Conservation (phyloP, 35 echinoderm and acorn worm genomes). For the Heliocidaris tuberculata region DNA sequence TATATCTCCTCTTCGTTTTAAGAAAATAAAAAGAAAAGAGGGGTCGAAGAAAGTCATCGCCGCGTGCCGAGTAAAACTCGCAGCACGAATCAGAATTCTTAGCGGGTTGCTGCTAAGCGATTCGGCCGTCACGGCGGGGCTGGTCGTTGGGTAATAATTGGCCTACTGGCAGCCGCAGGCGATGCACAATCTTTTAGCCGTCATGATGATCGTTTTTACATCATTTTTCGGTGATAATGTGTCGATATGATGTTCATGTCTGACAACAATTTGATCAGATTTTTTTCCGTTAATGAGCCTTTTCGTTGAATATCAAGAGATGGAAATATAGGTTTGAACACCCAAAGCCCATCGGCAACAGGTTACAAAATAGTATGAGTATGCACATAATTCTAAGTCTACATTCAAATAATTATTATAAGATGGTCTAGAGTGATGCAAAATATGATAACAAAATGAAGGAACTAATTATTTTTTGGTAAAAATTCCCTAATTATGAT, state of each 20-base stretch:
- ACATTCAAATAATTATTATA: too few species aligned
- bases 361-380: too few species aligned
- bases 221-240: neutral
- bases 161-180: conserved; percentile 23
- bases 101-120: conserved; percentile 48
- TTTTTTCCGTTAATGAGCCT: neutral
- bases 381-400: too few species aligned
- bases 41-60: neutral
- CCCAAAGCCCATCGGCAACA: too few species aligned
- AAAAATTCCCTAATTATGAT: too few species aligned
- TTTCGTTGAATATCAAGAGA: neutral
- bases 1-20: neutral
- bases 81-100: conserved; percentile 24
- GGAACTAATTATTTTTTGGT: too few species aligned
- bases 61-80: neutral
- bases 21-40: too few species aligned
- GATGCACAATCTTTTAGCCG: neutral
- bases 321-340: too few species aligned
- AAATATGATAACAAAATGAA: too few species aligned
- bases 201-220: neutral
- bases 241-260: neutral
- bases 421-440: too few species aligned
- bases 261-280: neutral
- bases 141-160: conserved; percentile 34
- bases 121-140: conserved; percentile 38